phyloP scores from a whole-genome alignment of 2,113 vertebrate species.

The Vanacampus margaritifer region DNA sequence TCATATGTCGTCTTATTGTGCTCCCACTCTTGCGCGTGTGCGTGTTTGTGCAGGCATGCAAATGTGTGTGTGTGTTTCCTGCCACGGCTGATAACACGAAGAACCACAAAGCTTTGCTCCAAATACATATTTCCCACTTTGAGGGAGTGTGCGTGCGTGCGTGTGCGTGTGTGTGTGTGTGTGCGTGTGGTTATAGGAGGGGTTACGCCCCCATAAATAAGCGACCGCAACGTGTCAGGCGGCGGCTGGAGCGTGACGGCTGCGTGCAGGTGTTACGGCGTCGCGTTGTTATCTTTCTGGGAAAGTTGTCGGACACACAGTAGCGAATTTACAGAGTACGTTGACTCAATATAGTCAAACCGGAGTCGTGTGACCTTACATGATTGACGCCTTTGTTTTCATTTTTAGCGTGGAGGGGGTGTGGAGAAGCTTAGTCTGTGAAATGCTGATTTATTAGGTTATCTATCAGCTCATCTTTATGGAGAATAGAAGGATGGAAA shows the following conservation, averaged over 20 bases:
- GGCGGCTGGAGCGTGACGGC: constrained; percentile 40
- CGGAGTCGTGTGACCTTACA: too few relatives aligned
- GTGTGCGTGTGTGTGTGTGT: too few relatives aligned
- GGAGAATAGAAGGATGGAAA: not conserved
- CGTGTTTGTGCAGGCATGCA: constrained; percentile 17
- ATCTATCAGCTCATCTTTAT: not conserved
- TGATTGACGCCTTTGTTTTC: too few relatives aligned
- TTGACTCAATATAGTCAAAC: too few relatives aligned
- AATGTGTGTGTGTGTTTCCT: constrained; percentile 54
- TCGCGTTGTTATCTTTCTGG: not conserved
- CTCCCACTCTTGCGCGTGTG: not conserved
- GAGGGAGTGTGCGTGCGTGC: constrained; percentile 5
- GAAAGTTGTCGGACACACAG: not conserved
- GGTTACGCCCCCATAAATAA: constrained; percentile 51
- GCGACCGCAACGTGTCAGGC: constrained; percentile 42
- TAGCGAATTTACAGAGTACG: too few relatives aligned
- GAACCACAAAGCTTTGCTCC: constrained; percentile 56
- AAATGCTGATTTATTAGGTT: not conserved
- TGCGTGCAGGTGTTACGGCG: constrained; percentile 18
- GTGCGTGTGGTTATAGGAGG: not conserved
- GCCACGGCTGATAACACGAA: constrained; percentile 61
- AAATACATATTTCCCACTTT: constrained; percentile 37
- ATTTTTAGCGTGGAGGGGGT: too few relatives aligned
- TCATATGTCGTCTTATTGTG: constrained; percentile 10
- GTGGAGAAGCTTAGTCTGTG: too few relatives aligned